Evolutionary conservation across 2,797 vertebrate genomes (phyloP).

Genomic region (Cetoscarus ocellatus): DNA sequence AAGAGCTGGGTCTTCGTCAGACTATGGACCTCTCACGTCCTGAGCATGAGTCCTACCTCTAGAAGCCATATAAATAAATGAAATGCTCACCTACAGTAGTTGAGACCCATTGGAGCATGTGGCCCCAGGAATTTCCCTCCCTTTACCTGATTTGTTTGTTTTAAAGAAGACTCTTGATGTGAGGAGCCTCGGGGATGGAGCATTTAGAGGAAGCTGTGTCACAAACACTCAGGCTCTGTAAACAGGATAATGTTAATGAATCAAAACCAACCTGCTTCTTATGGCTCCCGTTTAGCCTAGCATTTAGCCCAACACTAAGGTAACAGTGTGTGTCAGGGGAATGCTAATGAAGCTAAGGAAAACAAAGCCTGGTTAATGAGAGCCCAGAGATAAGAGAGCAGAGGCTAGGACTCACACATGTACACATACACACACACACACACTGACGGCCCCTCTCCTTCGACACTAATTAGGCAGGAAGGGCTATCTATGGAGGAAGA

Average conservation of each 20-base stretch:
- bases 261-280: constrained; percentile 55
- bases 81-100: too few species aligned
- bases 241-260: constrained; percentile 69
- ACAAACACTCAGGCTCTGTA: constrained; percentile 62
- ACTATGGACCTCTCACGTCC: too few species aligned
- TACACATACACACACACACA: constrained; percentile 44
- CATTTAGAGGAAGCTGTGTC: constrained; percentile 48
- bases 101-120: too few species aligned
- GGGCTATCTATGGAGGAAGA: constrained; percentile 76
- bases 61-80: too few species aligned
- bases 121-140: too few species aligned
- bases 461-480: constrained; percentile 80
- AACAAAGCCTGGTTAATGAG: constrained; percentile 85
- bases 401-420: constrained; percentile 60
- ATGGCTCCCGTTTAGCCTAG: constrained; percentile 67
- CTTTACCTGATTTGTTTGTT: constrained; percentile 19
- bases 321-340: constrained; percentile 79
- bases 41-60: too few species aligned
- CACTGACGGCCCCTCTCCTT: constrained; percentile 49
- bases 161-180: constrained; percentile 41
- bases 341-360: constrained; percentile 85
- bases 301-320: constrained; percentile 71
- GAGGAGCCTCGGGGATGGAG: constrained; percentile 27
- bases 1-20: too few species aligned
- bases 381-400: constrained; percentile 77